Percentiles rank a stretch among this genome's conserved stretches.
Conservation (phyloP, 2,888 invertebrate species). For the Nineta flava region DNA sequence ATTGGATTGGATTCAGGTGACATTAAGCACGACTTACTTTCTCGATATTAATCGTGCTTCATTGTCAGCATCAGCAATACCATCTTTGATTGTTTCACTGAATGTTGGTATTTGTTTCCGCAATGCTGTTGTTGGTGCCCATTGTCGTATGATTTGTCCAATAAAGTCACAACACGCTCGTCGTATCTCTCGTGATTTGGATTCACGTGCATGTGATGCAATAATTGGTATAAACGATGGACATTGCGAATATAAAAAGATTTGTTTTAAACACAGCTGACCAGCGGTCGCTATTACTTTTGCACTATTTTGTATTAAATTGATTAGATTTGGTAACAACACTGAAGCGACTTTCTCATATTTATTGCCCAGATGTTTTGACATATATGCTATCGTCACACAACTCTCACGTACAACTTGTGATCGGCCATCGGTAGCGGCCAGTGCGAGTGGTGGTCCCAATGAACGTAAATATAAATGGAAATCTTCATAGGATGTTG, state of each 20-base stretch:
- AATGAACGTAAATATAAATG: slow-evolving; percentile 57
- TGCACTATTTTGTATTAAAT: slow-evolving; percentile 86
- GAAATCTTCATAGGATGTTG: slow-evolving; percentile 53
- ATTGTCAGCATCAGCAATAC: slow-evolving; percentile 86
- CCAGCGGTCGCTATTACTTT: slow-evolving; percentile 90
- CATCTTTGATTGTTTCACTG: slow-evolving; percentile 70
- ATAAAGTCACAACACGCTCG: slow-evolving; percentile 65
- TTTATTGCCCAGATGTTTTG: slow-evolving; percentile 67
- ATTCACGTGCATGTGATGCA: slow-evolving; percentile 52
- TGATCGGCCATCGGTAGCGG: slow-evolving; percentile 78
- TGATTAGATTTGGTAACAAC: slow-evolving; percentile 68
- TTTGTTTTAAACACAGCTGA: slow-evolving; percentile 70
- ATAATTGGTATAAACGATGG: slow-evolving; percentile 68
- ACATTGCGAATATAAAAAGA: slow-evolving; percentile 69
- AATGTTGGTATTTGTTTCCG: slow-evolving; percentile 66
- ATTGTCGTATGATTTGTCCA: slow-evolving; percentile 65
- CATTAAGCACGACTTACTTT: slow-evolving; percentile 37
- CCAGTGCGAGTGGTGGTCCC: slow-evolving; percentile 64
- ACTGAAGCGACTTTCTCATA: slow-evolving; percentile 65
- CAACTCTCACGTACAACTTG: slow-evolving; percentile 90
- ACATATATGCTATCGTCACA: slow-evolving; percentile 83
- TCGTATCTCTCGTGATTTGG: slow-evolving; percentile 88
- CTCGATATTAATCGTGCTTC: slow-evolving; percentile 70
- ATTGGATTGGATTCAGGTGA: too few species aligned
- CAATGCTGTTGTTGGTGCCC: slow-evolving; percentile 71